phyloP scores from a whole-genome alignment of 1,140 invertebrate genomes.

The Nomia melanderi region DNA sequence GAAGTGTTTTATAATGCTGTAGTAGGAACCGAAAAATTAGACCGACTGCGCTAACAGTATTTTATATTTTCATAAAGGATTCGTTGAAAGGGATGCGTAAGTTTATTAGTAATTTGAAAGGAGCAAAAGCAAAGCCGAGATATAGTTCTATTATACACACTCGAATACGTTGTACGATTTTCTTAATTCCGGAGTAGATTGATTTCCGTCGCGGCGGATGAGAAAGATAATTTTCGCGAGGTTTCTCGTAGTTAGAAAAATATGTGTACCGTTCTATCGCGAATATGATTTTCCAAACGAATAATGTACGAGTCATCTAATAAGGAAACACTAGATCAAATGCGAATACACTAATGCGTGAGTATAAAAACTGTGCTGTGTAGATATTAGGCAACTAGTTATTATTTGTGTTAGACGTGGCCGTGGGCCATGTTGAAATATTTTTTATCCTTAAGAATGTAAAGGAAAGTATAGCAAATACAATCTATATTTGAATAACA shows the following conservation, averaged over 20 bases:
- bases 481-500: not conserved
- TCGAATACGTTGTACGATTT: too few relatives aligned
- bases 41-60: not conserved
- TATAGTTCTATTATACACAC: too few relatives aligned
- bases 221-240: too few relatives aligned
- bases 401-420: too few relatives aligned
- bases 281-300: too few relatives aligned
- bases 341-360: not conserved
- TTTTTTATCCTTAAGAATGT: not conserved
- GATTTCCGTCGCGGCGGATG: too few relatives aligned
- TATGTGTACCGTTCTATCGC: too few relatives aligned
- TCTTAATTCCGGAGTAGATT: too few relatives aligned
- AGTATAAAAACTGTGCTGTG: not conserved
- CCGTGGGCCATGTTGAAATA: too few relatives aligned
- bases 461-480: constrained; percentile 5
- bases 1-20: constrained; percentile 38
- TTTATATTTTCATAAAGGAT: constrained; percentile 24
- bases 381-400: not conserved
- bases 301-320: not conserved
- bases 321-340: not conserved
- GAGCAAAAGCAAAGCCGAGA: constrained; percentile 2
- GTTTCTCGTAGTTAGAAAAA: too few relatives aligned
- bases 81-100: not conserved
- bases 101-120: not conserved
- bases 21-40: constrained; percentile 27